A percentile compares a stretch with the other conserved stretches of the same genome.
These are phyloP conservation scores for Elysia crispata DNA, from an alignment of 2,888 invertebrate genomes.

Conservation along the genomic window DNA sequence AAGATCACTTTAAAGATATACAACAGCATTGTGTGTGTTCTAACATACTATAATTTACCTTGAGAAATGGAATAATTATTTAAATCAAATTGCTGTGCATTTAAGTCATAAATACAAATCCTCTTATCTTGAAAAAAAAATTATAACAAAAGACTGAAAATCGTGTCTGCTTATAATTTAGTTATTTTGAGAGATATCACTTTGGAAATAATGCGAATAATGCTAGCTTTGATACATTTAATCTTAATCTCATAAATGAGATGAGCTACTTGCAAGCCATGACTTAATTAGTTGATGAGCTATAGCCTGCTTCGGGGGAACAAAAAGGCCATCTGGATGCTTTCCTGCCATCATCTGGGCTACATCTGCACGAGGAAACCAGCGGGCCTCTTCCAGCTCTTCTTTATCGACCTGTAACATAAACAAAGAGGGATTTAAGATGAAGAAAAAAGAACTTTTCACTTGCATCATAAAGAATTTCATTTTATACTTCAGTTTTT, in stretches of 20 bases:
- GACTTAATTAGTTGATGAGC: slow-evolving; percentile 78
- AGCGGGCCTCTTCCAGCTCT: slow-evolving; percentile 79
- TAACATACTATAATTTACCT: too few relatives aligned
- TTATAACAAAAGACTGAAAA: too few relatives aligned
- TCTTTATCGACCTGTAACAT: slow-evolving; percentile 77
- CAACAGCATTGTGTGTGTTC: too few relatives aligned
- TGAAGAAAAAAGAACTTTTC: too few relatives aligned
- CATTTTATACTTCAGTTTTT: too few relatives aligned
- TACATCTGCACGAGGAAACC: slow-evolving; percentile 79
- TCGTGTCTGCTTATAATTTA: too few relatives aligned
- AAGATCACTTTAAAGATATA: too few relatives aligned
- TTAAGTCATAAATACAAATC: too few relatives aligned
- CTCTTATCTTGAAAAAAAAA: too few relatives aligned
- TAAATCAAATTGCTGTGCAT: too few relatives aligned
- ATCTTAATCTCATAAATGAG: slow-evolving; percentile 34
- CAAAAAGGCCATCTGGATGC: slow-evolving; percentile 74
- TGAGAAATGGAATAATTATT: too few relatives aligned
- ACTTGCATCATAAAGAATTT: too few relatives aligned
- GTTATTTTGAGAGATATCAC: not conserved
- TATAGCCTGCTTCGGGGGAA: slow-evolving; percentile 79
- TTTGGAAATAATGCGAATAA: not conserved
- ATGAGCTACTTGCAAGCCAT: slow-evolving; percentile 71
- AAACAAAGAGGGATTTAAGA: not conserved
- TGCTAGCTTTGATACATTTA: not conserved
- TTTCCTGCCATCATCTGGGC: slow-evolving; percentile 73